Percentiles rank a stretch among this genome's conserved stretches.
Conservation (phyloP, 2,797 vertebrate genomes). For the Periophthalmus magnuspinnatus region DNA sequence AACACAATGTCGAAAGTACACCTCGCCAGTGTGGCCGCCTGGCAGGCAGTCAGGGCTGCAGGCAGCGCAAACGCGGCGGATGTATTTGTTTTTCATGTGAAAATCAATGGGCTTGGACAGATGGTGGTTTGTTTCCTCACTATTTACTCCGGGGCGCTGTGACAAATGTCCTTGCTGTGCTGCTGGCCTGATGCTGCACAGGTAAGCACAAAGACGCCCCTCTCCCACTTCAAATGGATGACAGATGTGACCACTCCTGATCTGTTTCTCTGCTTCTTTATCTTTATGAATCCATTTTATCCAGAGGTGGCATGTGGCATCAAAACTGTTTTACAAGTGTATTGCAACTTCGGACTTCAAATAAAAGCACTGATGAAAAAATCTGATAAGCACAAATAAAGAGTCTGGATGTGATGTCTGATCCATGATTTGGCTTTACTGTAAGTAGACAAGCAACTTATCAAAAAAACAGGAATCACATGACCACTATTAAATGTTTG, state of each 20-base stretch:
- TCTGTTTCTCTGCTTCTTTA: slow-evolving; percentile 19
- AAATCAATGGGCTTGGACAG: slow-evolving; percentile 75
- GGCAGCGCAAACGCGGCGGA: slow-evolving; percentile 66
- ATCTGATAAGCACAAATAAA: background rate
- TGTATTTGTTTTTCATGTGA: slow-evolving; percentile 75
- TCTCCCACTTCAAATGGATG: slow-evolving; percentile 45
- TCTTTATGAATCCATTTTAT: slow-evolving; percentile 4
- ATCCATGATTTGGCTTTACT: too few species aligned
- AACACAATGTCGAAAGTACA: slow-evolving; percentile 68
- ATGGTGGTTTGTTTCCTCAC: slow-evolving; percentile 71
- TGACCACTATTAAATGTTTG: too few species aligned
- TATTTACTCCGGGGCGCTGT: slow-evolving; percentile 66
- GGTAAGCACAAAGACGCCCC: slow-evolving; percentile 58
- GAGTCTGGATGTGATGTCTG: background rate
- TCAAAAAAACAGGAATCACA: too few species aligned
- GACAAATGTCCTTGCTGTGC: slow-evolving; percentile 65
- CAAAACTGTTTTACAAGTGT: background rate
- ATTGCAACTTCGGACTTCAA: background rate
- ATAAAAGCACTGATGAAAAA: background rate
- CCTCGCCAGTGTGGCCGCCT: slow-evolving; percentile 43
- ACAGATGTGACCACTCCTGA: slow-evolving; percentile 41
- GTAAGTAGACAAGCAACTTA: too few species aligned
- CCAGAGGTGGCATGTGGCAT: slow-evolving; percentile 9
- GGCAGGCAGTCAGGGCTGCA: slow-evolving; percentile 50
- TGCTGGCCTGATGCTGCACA: slow-evolving; percentile 51